phyloP scores from a whole-genome alignment of 2,797 vertebrate genomes.

The Mallotus villosus region DNA sequence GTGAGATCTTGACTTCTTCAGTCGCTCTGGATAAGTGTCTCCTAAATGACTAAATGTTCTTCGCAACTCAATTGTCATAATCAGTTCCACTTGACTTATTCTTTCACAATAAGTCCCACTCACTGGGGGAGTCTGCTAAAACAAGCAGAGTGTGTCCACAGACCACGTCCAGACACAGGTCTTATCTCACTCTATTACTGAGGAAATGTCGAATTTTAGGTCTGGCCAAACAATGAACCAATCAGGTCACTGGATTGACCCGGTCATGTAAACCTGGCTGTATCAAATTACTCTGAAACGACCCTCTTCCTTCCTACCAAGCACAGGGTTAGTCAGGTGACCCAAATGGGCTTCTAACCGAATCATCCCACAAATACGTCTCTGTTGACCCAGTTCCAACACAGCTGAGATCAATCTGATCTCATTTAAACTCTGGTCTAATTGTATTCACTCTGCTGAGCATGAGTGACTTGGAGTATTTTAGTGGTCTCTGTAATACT shows the following conservation, averaged over 20 bases:
- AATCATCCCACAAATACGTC: not conserved
- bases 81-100: conserved; percentile 1
- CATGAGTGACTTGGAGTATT: conserved; percentile 9
- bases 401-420: not conserved
- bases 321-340: conserved; percentile 20
- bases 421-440: conserved; percentile 15
- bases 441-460: conserved; percentile 1
- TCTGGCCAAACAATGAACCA: conserved; percentile 14
- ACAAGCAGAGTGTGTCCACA: conserved; percentile 16
- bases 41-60: not conserved
- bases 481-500: conserved; percentile 9
- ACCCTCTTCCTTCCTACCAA: not conserved
- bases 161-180: conserved; percentile 40
- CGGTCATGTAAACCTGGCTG: conserved; percentile 1
- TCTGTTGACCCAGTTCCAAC: conserved; percentile 13
- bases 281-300: not conserved
- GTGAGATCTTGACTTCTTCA: not conserved
- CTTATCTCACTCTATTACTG: conserved; percentile 52
- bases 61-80: not conserved
- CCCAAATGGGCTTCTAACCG: not conserved
- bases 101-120: conserved; percentile 1
- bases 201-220: conserved; percentile 30
- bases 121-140: conserved; percentile 5
- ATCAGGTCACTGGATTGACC: conserved; percentile 10
- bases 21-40: too few species aligned